These are phyloP conservation scores for Brachionus plicatilis DNA, from an alignment of 1,140 invertebrate species.

Conservation along the genomic window DNA sequence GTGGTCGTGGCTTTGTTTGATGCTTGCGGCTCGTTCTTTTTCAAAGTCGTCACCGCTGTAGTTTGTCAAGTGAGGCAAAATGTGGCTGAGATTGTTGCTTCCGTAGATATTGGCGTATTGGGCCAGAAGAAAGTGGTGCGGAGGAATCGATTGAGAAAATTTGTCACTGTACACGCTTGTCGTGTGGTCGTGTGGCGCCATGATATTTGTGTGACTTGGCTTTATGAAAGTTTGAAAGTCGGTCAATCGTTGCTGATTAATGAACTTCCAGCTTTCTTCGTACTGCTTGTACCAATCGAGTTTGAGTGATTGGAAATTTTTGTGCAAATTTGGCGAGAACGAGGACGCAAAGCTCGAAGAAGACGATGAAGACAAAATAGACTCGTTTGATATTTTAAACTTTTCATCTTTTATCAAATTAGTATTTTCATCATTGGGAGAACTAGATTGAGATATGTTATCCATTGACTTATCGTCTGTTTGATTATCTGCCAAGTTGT, in stretches of 20 bases:
- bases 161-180: neutral
- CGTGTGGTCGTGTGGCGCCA: neutral
- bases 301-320: neutral
- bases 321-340: neutral
- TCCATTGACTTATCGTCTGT: conserved; percentile 7
- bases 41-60: neutral
- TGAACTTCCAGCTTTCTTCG: neutral
- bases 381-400: neutral
- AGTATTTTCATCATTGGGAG: neutral
- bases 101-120: conserved; percentile 21
- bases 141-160: neutral
- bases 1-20: neutral
- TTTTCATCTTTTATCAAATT: conserved; percentile 10
- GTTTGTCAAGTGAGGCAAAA: neutral
- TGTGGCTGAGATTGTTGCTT: neutral
- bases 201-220: neutral
- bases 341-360: neutral
- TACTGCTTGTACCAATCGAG: conserved; percentile 3
- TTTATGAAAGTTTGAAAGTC: conserved; percentile 1
- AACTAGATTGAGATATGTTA: conserved; percentile 27
- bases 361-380: conserved; percentile 17
- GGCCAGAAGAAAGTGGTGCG: conserved; percentile 13
- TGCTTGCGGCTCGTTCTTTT: neutral
- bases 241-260: neutral
- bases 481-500: neutral